Percentiles rank a stretch among this genome's conserved stretches.
Evolutionary conservation across 2,113 vertebrate species (phyloP).

Genomic region (Cichladusa arquata): DNA sequence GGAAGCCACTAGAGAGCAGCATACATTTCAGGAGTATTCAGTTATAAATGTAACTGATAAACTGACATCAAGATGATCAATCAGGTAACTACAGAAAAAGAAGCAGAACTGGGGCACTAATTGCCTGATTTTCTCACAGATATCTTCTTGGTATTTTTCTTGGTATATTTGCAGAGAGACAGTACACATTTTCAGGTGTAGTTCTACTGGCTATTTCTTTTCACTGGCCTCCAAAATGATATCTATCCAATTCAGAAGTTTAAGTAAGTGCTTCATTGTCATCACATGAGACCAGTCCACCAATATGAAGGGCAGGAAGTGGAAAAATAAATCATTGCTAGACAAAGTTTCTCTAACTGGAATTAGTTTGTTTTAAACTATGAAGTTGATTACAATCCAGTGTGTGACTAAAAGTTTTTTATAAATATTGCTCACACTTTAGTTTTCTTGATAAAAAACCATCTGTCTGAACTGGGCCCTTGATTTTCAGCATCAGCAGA

Average conservation of each 20-base stretch:
- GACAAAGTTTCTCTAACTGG: neutral
- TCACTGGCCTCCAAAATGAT: neutral
- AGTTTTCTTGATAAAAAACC: neutral
- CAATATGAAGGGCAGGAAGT: neutral
- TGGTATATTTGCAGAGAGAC: neutral
- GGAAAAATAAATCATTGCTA: neutral
- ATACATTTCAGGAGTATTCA: neutral
- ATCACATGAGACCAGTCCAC: neutral
- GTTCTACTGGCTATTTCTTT: neutral
- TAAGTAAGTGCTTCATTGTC: neutral
- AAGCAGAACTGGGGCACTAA: neutral
- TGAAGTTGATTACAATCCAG: neutral
- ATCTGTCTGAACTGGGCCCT: neutral
- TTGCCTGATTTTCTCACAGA: neutral
- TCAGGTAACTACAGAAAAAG: neutral
- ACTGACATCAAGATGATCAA: neutral
- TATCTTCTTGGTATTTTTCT: neutral
- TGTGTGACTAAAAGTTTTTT: neutral
- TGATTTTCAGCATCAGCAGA: neutral
- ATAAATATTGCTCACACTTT: neutral
- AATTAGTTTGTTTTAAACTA: neutral
- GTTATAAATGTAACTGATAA: neutral
- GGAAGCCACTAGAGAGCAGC: neutral
- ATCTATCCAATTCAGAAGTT: neutral
- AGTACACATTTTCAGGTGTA: neutral